Evolutionary conservation across 2,888 invertebrate genomes (phyloP), one percentile per base, ranked within the genome.

Genomic region (Habroteleia sp.): DNA sequence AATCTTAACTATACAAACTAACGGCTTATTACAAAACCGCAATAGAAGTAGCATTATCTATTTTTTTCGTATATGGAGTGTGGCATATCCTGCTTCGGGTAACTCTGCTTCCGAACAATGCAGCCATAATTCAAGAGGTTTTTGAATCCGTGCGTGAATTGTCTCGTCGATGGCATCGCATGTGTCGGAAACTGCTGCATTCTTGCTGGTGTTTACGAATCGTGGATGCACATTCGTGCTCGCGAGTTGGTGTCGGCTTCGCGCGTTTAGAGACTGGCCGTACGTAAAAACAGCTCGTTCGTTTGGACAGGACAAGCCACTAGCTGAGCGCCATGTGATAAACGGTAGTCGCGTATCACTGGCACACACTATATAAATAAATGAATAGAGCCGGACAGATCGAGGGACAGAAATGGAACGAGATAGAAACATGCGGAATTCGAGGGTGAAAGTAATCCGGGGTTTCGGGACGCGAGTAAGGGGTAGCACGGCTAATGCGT

Each of bases 401-500:
- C 65, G 48, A 56, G 50, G 62, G 69, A 73, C 69, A 65, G 68
- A 73, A 76, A 73, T 60, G 73, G 44, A 31, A 65, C 76, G 73
- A 74, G 77, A 78, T 79, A 76, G 81, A 81, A 78, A 73, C 77
- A 77, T 80, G 78, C 74, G 83, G 81, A 78, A 84, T 83, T 77
- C 79, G 80, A 84, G 83, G 83, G 83, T 81, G 82, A 84, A 85
- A 84, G 83, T 85, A 81, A 81, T 79, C 79, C 78, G 82, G 82
- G 79, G 60, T 75, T 69, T 29, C 60, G 50, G 56, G 80, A 72
- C 76, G 78, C 74, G 78, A 77, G 82, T 77, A 77, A 80, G 80
- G 82, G 83, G 83, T 84, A 81, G 82, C 79, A 77, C 80, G 83
- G 87, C 86, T 88, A 88, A 88, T 87, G 87, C 86, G 87, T 82